Evolutionary conservation across 2,797 vertebrate genomes (phyloP).

Genomic region (Mus minutoides): DNA sequence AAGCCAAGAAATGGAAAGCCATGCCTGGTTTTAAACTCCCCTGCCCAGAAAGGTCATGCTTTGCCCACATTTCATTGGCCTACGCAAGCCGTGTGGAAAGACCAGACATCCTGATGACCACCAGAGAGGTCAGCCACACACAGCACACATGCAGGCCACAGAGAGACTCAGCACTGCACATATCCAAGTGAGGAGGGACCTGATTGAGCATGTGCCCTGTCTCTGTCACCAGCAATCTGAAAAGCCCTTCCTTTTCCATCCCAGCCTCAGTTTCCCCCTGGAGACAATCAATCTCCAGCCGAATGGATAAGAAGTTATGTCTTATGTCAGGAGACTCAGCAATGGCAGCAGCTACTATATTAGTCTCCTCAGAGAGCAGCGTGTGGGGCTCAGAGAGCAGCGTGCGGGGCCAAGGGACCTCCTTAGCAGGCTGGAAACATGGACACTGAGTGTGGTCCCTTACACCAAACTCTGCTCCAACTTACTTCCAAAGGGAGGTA

Average conservation of each 20-base stretch:
- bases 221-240: neutral
- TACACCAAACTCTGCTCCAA: neutral
- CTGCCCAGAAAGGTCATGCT: neutral
- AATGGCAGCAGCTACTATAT: neutral
- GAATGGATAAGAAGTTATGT: neutral
- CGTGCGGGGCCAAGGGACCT: too few species aligned
- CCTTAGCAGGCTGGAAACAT: too few species aligned
- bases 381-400: too few species aligned
- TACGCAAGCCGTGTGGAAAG: neutral
- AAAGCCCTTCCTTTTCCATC: neutral
- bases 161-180: neutral
- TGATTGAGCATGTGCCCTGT: too few species aligned
- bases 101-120: neutral
- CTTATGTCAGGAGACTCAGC: too few species aligned
- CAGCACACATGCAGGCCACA: neutral
- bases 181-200: neutral
- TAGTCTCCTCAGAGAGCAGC: neutral
- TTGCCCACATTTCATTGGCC: neutral
- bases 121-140: neutral
- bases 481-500: neutral
- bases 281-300: neutral
- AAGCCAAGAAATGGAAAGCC: neutral
- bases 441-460: neutral
- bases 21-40: fast-evolving
- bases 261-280: neutral